phyloP scores from a whole-genome alignment of 2,888 invertebrate species.

The Sthenelais limicola region DNA sequence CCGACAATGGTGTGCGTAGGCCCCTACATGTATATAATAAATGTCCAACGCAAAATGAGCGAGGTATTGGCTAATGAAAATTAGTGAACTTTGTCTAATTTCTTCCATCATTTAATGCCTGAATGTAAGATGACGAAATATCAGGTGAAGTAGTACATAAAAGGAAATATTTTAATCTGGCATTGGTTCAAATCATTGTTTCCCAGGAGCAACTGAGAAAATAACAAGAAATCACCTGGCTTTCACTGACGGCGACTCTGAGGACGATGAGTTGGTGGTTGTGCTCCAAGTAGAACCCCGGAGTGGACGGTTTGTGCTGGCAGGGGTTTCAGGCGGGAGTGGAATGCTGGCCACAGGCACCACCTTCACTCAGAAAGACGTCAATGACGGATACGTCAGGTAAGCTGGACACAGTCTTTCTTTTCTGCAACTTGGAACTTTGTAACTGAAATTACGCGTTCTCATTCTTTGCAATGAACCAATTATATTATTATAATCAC shows the following conservation, averaged over 20 bases:
- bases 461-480: background rate
- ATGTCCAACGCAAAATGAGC: too few relatives aligned
- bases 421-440: background rate
- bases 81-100: too few relatives aligned
- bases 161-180: background rate
- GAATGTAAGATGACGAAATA: slow-evolving; percentile 56
- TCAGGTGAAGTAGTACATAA: background rate
- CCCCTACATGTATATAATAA: too few relatives aligned
- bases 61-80: too few relatives aligned
- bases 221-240: slow-evolving; percentile 56
- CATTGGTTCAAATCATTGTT: background rate
- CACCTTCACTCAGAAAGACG: slow-evolving; percentile 61
- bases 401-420: slow-evolving; percentile 40
- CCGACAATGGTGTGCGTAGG: too few relatives aligned
- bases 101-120: too few relatives aligned
- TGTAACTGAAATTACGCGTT: too few relatives aligned
- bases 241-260: slow-evolving; percentile 60
- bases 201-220: slow-evolving; percentile 55
- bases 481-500: background rate
- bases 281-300: slow-evolving; percentile 52
- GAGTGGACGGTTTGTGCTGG: slow-evolving; percentile 58
- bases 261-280: slow-evolving; percentile 56
- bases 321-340: background rate
- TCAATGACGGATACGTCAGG: slow-evolving; percentile 60
- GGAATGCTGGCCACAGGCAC: slow-evolving; percentile 49